Evolutionary conservation across 2,113 vertebrate species (phyloP), one percentile per base, ranked within the genome.

Genomic region (Aptenodytes forsteri): DNA sequence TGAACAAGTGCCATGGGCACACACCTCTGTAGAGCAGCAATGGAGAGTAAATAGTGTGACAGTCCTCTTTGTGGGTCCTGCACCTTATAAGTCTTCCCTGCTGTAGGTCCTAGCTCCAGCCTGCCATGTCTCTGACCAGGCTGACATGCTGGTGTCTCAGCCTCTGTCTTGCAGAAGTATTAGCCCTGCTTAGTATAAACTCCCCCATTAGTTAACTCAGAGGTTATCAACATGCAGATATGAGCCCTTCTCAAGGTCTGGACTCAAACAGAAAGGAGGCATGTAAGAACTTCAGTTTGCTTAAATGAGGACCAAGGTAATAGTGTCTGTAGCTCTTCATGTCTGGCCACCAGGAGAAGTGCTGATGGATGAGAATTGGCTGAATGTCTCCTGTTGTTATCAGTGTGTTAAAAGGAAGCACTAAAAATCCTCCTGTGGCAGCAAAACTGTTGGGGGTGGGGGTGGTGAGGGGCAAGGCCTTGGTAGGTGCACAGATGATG

Each of bases 401-500:
- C 23, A 5, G 10, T 25, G 34, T n/a, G 7, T 38, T 16, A 19
- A 50, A 77, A 79, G 46, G 36, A 59, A 58, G 52, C 25, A 3
- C 5, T 9, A 6, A 65, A 82, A 34, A 8, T 23, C 61, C 6
- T 66, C 47, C 65, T 18, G 30, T 11, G 38, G 44, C 58, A 44
- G 44, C 44, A 9, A 26, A 10, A 12, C 38, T 8, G 54, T 10
- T 10, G 55, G 55, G 23, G 54, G 12, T 10, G 55, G 55, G 23
- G 8, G 5, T 10, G 47, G 34, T 7, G 49, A 66, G 36, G 61
- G 52, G 6, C 2, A 5, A 73, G 79, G 65, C 16, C 36, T 18
- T 40, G 4, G 46, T 4, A 13, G 44, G 22, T 13, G n/a, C 3
- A 12, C 7, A 14, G 42, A 3, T 1, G 11, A 34, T 29, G 13